Conservation (phyloP, 23 tunicate species). For the Halocynthia aurantium region DNA sequence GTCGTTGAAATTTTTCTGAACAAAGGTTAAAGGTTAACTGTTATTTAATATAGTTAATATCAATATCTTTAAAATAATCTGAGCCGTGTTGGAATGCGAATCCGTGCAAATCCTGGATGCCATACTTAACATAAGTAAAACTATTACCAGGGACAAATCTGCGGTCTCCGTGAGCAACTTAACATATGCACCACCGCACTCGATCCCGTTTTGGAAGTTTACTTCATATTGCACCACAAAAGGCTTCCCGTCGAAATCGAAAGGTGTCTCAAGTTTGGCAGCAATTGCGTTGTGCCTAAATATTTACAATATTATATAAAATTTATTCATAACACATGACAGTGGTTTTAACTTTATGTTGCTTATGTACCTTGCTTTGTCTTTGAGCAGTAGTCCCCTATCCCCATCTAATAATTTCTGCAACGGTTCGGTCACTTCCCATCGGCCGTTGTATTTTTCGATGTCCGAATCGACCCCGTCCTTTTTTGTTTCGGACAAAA, state of each 20-base stretch:
- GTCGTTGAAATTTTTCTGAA: slow-evolving; percentile 65
- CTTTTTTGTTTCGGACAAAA: slow-evolving; percentile 64
- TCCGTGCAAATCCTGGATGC: not conserved
- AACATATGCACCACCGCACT: slow-evolving; percentile 95
- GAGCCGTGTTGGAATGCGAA: not conserved
- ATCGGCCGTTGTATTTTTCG: slow-evolving; percentile 76
- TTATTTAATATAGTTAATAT: not conserved
- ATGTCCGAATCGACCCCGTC: slow-evolving; percentile 82
- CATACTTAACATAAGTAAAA: not conserved
- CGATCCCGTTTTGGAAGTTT: slow-evolving; percentile 85
- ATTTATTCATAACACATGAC: not conserved
- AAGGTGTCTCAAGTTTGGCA: slow-evolving; percentile 42
- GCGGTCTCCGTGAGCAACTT: slow-evolving; percentile 57
- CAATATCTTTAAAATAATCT: not conserved
- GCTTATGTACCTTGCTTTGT: slow-evolving; percentile 83
- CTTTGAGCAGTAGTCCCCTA: slow-evolving; percentile 60
- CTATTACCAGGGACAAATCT: slow-evolving; percentile 53
- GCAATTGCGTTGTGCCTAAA: slow-evolving; percentile 90
- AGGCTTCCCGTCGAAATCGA: slow-evolving; percentile 68
- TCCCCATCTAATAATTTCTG: slow-evolving; percentile 61
- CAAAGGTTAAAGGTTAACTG: not conserved
- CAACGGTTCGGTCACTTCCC: slow-evolving; percentile 35
- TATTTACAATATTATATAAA: no score
- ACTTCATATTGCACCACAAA: slow-evolving; percentile 94
- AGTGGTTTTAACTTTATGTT: no score